Percentiles rank a stretch among this genome's conserved stretches.
Evolutionary conservation across 2,113 vertebrate species (phyloP).

Genomic region (Terrapene triunguis): DNA sequence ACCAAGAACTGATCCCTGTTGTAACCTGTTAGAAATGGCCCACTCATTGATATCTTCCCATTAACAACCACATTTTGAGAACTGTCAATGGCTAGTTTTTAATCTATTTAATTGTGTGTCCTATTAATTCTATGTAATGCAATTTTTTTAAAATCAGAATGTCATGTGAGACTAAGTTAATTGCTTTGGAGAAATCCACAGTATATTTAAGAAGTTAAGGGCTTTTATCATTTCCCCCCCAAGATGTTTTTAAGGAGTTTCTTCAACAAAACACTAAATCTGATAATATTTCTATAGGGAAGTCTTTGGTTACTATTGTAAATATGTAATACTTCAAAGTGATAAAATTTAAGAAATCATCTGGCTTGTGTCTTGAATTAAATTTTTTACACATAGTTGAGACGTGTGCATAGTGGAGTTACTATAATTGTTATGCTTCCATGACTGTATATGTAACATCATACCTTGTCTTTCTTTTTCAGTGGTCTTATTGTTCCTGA

Average conservation of each 20-base stretch:
- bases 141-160: background rate
- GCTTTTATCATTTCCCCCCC: background rate
- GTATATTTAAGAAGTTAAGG: background rate
- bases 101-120: background rate
- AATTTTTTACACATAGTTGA: background rate
- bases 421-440: background rate
- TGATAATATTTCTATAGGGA: background rate
- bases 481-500: constrained; percentile 97
- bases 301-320: fast-evolving
- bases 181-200: background rate
- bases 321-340: background rate
- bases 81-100: background rate
- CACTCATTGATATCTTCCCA: background rate
- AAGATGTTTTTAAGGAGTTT: background rate
- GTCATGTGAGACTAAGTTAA: background rate
- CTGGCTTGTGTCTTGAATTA: background rate
- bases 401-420: background rate
- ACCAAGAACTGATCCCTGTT: background rate
- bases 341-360: background rate
- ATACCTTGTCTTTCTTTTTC: constrained; percentile 40
- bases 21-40: background rate
- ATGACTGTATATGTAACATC: background rate
- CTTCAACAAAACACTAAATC: background rate
- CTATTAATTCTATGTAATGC: background rate
- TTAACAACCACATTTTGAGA: background rate